Evolutionary conservation across 2,888 invertebrate genomes (phyloP).

Genomic region (Parnassius smintheus): DNA sequence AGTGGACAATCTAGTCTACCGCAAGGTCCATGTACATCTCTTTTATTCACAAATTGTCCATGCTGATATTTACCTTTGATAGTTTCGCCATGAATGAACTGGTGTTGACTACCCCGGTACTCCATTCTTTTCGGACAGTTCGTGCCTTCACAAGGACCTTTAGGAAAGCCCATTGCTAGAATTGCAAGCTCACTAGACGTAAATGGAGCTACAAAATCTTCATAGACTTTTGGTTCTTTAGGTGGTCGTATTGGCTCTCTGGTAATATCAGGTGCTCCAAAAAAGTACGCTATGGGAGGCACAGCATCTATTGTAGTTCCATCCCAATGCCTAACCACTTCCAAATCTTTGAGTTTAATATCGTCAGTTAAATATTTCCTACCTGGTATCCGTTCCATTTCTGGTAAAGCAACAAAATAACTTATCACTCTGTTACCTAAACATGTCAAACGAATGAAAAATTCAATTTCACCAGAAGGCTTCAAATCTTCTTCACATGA

Average conservation of each 20-base stretch:
- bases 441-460: constrained; percentile 63
- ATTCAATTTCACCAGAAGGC: constrained; percentile 67
- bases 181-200: constrained; percentile 66
- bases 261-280: constrained; percentile 68
- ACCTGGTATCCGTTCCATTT: constrained; percentile 72
- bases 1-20: constrained; percentile 72
- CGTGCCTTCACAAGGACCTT: constrained; percentile 75
- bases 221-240: constrained; percentile 53
- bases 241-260: constrained; percentile 60
- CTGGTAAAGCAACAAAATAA: constrained; percentile 65
- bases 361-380: constrained; percentile 68
- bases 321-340: constrained; percentile 73
- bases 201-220: constrained; percentile 68
- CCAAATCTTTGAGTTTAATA: constrained; percentile 66
- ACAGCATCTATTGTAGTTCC: constrained; percentile 65
- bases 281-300: constrained; percentile 69
- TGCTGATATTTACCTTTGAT: constrained; percentile 67
- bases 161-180: constrained; percentile 75
- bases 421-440: constrained; percentile 66
- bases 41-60: constrained; percentile 69
- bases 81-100: constrained; percentile 66
- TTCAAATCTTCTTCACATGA: constrained; percentile 73
- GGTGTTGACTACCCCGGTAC: constrained; percentile 69
- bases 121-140: constrained; percentile 73
- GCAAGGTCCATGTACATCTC: constrained; percentile 74